phyloP scores from a whole-genome alignment of 2,797 vertebrate genomes.

The Prunella strophiata region DNA sequence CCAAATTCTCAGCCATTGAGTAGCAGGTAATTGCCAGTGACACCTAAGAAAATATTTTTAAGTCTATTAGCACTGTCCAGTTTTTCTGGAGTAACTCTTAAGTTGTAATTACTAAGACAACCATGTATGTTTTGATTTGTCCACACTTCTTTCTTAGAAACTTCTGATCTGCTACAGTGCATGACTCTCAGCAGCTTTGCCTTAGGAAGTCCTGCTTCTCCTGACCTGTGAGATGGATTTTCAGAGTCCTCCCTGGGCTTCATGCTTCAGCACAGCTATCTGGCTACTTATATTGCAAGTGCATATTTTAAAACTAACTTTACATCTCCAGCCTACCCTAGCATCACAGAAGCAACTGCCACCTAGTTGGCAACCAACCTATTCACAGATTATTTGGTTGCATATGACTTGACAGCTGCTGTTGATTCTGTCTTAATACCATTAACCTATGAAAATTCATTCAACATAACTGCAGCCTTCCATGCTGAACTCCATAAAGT shows the following conservation, averaged over 20 bases:
- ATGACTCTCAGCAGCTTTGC: neutral
- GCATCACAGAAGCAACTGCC: neutral
- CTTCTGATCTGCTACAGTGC: neutral
- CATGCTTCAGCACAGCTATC: neutral
- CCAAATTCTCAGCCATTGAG: neutral
- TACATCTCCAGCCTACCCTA: neutral
- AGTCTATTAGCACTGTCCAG: neutral
- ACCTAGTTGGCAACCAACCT: neutral
- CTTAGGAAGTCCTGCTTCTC: neutral
- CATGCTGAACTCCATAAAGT: constrained; percentile 18
- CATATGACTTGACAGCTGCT: neutral
- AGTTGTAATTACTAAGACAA: neutral
- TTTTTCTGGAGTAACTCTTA: neutral
- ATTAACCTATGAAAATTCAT: constrained; percentile 46
- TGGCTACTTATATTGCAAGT: neutral
- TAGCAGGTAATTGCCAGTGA: neutral
- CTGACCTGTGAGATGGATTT: neutral
- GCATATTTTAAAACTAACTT: neutral
- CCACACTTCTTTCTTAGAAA: neutral
- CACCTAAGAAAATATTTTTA: neutral
- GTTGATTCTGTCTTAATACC: constrained; percentile 22
- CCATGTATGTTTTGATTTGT: neutral
- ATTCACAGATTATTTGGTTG: neutral
- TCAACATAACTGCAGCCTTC: neutral
- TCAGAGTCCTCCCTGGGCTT: neutral